phyloP scores from a whole-genome alignment of 35 echinoderm and acorn worm genomes.

The Heliocidaris erythrogramma region DNA sequence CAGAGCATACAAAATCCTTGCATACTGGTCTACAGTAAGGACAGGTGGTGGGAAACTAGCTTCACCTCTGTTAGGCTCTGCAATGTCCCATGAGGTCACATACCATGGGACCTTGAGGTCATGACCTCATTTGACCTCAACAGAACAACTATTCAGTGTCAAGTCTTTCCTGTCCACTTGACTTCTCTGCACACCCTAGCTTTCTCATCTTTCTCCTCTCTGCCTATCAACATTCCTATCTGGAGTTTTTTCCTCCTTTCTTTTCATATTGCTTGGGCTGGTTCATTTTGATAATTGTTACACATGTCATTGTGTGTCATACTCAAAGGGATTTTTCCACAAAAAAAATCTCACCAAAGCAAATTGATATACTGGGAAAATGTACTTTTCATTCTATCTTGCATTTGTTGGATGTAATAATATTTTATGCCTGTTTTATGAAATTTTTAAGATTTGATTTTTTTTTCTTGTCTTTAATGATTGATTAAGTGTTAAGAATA shows the following conservation, averaged over 20 bases:
- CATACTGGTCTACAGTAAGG: neutral
- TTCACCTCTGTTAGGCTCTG: neutral
- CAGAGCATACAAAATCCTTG: neutral
- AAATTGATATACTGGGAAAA: no score
- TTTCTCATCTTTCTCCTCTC: neutral
- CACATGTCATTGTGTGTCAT: neutral
- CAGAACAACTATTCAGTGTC: neutral
- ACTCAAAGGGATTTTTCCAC: no score
- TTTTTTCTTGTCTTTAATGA: no score
- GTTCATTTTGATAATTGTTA: constrained; percentile 4
- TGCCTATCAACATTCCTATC: neutral
- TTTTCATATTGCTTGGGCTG: neutral
- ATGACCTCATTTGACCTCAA: constrained; percentile 19
- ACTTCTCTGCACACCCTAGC: neutral
- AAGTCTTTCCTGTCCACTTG: neutral
- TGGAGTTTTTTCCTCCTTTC: neutral
- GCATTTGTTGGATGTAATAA: no score
- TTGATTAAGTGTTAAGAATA: no score
- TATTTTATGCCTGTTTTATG: no score
- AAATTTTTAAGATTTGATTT: no score
- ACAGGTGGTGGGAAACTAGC: neutral
- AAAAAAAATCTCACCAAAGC: no score
- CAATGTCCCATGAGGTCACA: neutral
- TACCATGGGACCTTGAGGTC: constrained; percentile 20
- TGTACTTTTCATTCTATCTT: no score